Percentiles rank a stretch among this genome's conserved stretches.
Conservation (phyloP, 2,113 vertebrate genomes). For the Mus pahari region DNA sequence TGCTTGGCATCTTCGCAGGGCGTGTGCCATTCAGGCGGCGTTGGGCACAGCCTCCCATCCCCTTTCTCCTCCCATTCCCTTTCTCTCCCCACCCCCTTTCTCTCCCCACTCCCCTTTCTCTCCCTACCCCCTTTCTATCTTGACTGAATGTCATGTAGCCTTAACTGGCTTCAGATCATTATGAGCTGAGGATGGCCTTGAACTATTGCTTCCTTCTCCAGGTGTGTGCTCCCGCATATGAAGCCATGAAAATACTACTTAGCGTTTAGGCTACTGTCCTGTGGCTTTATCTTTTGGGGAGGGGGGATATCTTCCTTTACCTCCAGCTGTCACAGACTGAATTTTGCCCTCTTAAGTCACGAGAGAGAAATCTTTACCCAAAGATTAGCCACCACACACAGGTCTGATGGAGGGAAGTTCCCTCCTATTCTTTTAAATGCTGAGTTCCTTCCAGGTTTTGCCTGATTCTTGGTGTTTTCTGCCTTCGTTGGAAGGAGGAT, state of each 20-base stretch:
- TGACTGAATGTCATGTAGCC: not conserved
- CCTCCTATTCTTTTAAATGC: not conserved
- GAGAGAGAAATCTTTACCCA: slow-evolving; percentile 7
- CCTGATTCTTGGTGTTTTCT: not conserved
- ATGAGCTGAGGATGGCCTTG: not conserved
- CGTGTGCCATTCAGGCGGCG: not conserved
- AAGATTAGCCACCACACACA: not conserved
- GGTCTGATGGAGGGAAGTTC: not conserved
- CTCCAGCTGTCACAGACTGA: not conserved
- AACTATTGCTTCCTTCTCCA: not conserved
- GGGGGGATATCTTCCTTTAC: not conserved
- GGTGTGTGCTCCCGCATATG: not conserved
- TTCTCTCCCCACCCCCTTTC: not conserved
- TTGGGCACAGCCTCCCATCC: not conserved
- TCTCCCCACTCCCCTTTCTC: not conserved
- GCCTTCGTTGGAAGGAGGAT: not conserved
- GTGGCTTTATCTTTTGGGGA: slow-evolving; percentile 3
- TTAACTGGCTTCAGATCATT: not conserved
- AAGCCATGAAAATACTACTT: not conserved
- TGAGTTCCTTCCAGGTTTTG: not conserved
- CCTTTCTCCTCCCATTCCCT: too few species aligned
- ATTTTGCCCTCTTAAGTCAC: not conserved
- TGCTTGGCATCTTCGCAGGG: not conserved
- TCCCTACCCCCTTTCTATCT: not conserved
- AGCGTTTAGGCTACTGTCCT: slow-evolving; percentile 7